Evolutionary conservation across 2,113 vertebrate species (phyloP), one percentile per base, ranked within the genome.

Genomic region (Urocynchramus pylzowi): DNA sequence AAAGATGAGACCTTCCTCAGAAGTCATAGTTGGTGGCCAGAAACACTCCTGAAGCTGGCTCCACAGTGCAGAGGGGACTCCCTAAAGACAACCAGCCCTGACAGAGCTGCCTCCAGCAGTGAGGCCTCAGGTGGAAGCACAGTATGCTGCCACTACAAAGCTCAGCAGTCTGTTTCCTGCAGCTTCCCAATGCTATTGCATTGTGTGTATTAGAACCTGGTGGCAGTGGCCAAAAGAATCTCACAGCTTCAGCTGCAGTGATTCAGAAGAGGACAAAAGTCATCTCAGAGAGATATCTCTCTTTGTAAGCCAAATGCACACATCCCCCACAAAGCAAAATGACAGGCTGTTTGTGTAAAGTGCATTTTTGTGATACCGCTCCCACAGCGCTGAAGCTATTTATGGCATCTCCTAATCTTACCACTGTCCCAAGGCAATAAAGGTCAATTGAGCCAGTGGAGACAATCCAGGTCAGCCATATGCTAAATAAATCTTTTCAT

Each of bases 381-480:
- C 70, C 74, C 84, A 81, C 75, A 74, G 65, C 23, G 53, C 53
- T 74, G 49, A 45, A 78, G 60, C 77, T 97, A 89, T 96, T 92
- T 96, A 95, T 93, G 84, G 83, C 35, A 90, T 35, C 69, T 91
- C 71, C 85, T 96, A 87, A 90, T 92, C 92, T 85, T 88, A 89
- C 78, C 67, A 67, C 92, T 94, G 57, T 90, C 70, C 84, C 87
- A 93, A 93, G 65, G 75, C 91, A 97, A 91, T 37, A 93, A 94
- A 97, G 89, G 94, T 95, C 96, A 95, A 57, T 57, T 68, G 89
- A 94, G 80, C 73, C 82, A 79, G 47, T 27, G 69, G 93, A 84
- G 81, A 93, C 91, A 95, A 93, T 92, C 63, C 91, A 93, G 89
- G 83, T 90, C 93, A 97, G 68, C 95, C 83, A 84, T 73, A 93